A percentile compares a stretch with the other conserved stretches of the same genome.
Evolutionary conservation across 2,113 vertebrate genomes (phyloP).

Genomic region (Pogonocichla stellata): DNA sequence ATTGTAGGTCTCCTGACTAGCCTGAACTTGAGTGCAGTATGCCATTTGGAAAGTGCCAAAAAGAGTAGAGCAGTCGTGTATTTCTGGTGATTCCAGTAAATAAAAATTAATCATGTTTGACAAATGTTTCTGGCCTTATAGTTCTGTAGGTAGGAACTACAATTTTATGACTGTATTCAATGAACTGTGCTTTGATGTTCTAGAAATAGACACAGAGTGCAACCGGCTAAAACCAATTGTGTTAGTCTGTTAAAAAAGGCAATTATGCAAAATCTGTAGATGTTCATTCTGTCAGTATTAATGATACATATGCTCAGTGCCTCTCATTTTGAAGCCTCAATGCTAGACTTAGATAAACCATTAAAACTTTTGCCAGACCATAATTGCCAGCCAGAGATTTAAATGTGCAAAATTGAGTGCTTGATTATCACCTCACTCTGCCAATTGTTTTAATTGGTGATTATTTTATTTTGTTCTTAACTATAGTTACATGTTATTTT

Average conservation of each 20-base stretch:
- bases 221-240: not conserved
- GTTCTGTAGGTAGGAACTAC: not conserved
- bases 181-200: not conserved
- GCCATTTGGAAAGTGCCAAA: slow-evolving; percentile 16
- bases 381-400: not conserved
- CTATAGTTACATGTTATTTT: not conserved
- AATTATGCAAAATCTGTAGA: not conserved
- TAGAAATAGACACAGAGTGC: not conserved
- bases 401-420: not conserved
- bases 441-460: not conserved
- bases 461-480: not conserved
- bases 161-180: not conserved
- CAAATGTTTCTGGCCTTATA: not conserved
- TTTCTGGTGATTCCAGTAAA: slow-evolving; percentile 6
- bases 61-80: not conserved
- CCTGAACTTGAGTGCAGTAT: not conserved
- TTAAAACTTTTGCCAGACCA: not conserved
- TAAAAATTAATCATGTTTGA: slow-evolving; percentile 35
- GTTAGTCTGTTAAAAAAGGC: not conserved
- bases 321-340: not conserved
- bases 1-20: not conserved
- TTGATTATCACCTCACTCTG: not conserved
- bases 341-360: not conserved
- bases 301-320: not conserved
- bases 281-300: not conserved